A percentile compares a stretch with the other conserved stretches of the same genome.
These are phyloP conservation scores for Heteromurus nitidus DNA, from an alignment of 2,888 invertebrate genomes.

Conservation along the genomic window DNA sequence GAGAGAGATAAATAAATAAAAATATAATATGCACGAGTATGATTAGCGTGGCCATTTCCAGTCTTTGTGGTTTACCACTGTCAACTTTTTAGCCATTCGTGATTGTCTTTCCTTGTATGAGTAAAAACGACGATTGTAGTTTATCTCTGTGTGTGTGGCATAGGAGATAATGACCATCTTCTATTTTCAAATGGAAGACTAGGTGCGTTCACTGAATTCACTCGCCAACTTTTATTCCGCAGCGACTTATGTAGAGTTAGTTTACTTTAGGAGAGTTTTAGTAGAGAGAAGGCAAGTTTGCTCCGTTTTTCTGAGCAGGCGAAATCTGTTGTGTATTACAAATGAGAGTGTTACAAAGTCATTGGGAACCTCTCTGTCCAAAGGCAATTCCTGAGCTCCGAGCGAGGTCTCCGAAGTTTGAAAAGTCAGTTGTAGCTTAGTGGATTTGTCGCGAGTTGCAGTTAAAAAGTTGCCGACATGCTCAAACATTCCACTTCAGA, in stretches of 20 bases:
- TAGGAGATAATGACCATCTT: not conserved
- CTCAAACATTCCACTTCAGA: slow-evolving; percentile 52
- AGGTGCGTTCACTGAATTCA: not conserved
- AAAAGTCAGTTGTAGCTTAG: not conserved
- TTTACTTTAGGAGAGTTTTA: not conserved
- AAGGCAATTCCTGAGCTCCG: too few species aligned
- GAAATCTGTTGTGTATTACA: not conserved
- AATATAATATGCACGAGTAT: not conserved
- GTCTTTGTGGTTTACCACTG: slow-evolving; percentile 50
- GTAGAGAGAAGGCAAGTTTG: not conserved
- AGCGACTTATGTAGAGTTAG: too few species aligned
- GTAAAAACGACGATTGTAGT: not conserved
- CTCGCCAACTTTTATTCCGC: too few species aligned
- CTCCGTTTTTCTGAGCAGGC: not conserved
- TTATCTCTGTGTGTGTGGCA: not conserved
- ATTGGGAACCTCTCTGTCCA: too few species aligned
- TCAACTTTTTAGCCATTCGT: not conserved
- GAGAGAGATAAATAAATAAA: too few species aligned
- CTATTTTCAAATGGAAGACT: not conserved
- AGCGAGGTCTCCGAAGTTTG: too few species aligned
- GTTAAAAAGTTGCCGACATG: slow-evolving; percentile 31
- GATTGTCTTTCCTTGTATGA: slow-evolving; percentile 34
- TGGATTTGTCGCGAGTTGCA: not conserved
- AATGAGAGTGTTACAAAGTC: slow-evolving; percentile 33
- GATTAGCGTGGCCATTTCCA: not conserved